Evolutionary conservation across 2,797 vertebrate genomes (phyloP).

Genomic region (Coranthus polyacanthus): DNA sequence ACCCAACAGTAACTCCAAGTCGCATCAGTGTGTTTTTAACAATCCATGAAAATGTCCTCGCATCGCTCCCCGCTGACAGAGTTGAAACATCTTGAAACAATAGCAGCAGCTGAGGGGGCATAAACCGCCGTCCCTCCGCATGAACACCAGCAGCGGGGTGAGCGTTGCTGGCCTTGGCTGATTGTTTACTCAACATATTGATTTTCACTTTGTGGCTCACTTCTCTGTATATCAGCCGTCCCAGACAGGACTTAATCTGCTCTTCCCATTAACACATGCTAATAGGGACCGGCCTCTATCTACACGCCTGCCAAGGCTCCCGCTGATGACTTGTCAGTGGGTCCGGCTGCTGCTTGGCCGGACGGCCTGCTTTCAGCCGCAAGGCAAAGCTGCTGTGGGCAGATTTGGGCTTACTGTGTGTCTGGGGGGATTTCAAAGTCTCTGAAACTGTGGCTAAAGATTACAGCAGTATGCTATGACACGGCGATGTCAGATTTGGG

Average conservation of each 20-base stretch:
- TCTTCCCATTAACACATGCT: slow-evolving; percentile 76
- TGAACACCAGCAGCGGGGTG: slow-evolving; percentile 3
- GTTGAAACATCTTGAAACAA: slow-evolving; percentile 44
- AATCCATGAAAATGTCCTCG: slow-evolving; percentile 13
- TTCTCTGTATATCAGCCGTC: slow-evolving; percentile 65
- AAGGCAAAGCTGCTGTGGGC: slow-evolving; percentile 58
- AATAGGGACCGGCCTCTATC: slow-evolving; percentile 66
- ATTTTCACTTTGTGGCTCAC: too few relatives aligned
- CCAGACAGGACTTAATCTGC: slow-evolving; percentile 79
- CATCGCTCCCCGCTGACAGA: slow-evolving; percentile 35
- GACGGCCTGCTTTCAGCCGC: too few relatives aligned
- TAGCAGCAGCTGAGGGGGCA: slow-evolving; percentile 25
- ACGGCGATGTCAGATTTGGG: slow-evolving; percentile 54
- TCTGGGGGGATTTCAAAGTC: slow-evolving; percentile 59
- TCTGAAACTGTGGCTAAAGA: slow-evolving; percentile 50
- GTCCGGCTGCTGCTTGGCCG: slow-evolving; percentile 36
- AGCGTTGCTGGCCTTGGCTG: too few relatives aligned
- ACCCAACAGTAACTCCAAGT: slow-evolving; percentile 1
- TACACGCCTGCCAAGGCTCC: slow-evolving; percentile 52
- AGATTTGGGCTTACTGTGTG: slow-evolving; percentile 57
- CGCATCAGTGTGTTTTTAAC: slow-evolving; percentile 3
- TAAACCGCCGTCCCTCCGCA: slow-evolving; percentile 21
- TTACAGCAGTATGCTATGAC: slow-evolving; percentile 49
- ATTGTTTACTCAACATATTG: slow-evolving; percentile 57
- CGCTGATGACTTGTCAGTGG: slow-evolving; percentile 41